phyloP scores from a whole-genome alignment of 2,113 vertebrate genomes.

The Neolamprologus falcicula region DNA sequence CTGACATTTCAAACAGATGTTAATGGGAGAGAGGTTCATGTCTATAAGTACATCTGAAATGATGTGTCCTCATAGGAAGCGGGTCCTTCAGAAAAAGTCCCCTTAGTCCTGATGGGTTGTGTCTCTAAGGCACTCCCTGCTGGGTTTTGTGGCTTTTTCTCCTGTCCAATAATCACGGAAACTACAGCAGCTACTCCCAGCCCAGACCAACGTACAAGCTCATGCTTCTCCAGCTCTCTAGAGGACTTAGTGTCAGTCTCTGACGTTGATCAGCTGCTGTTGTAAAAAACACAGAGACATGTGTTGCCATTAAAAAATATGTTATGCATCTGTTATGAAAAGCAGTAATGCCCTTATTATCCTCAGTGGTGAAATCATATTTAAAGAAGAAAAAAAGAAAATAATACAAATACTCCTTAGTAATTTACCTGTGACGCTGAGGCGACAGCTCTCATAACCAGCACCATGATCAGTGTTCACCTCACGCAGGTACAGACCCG shows the following conservation, averaged over 20 bases:
- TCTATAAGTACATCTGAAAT: background rate
- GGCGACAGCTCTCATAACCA: background rate
- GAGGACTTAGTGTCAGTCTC: background rate
- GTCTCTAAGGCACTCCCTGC: background rate
- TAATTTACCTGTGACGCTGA: background rate
- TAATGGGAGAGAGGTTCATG: fast-evolving
- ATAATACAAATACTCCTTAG: background rate
- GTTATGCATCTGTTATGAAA: background rate
- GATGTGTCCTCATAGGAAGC: background rate
- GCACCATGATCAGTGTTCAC: background rate
- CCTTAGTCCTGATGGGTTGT: background rate
- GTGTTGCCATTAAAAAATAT: background rate
- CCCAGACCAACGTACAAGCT: background rate
- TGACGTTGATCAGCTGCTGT: background rate
- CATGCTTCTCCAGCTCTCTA: background rate
- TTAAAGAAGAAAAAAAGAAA: background rate
- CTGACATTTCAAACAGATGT: background rate
- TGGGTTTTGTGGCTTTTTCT: background rate
- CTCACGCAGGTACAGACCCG: background rate
- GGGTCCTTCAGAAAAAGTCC: background rate
- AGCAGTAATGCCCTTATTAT: background rate
- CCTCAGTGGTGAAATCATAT: background rate
- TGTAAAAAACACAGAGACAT: background rate
- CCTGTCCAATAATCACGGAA: background rate
- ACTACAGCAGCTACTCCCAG: background rate